Evolutionary conservation across 1,140 invertebrate genomes (phyloP).

Genomic region (Papilio aristodemus): DNA sequence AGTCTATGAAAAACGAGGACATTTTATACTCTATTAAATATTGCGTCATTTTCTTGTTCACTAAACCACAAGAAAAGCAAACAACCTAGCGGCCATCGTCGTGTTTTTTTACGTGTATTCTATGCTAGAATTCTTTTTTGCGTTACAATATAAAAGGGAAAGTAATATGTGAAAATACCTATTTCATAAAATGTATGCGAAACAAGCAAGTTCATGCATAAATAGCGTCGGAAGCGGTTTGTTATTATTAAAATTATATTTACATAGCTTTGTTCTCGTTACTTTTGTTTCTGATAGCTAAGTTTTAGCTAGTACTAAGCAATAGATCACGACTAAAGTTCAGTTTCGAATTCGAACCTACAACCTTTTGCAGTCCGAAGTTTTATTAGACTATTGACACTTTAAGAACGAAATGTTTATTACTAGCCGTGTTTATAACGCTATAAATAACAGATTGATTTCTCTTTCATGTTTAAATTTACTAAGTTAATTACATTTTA

Average conservation of each 20-base stretch:
- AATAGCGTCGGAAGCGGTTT: not conserved
- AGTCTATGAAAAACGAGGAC: conserved; percentile 14
- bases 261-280: not conserved
- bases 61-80: conserved; percentile 19
- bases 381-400: too few species aligned
- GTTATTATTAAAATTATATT: conserved; percentile 9
- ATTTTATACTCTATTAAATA: conserved; percentile 16
- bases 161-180: conserved; percentile 22
- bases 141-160: conserved; percentile 4
- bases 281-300: not conserved
- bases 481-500: too few species aligned
- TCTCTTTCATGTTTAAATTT: too few species aligned
- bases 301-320: too few species aligned
- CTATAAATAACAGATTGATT: too few species aligned
- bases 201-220: conserved; percentile 11
- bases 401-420: too few species aligned
- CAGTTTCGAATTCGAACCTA: too few species aligned
- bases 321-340: too few species aligned
- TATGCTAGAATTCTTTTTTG: conserved; percentile 12
- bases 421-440: too few species aligned
- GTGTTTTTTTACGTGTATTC: conserved; percentile 4
- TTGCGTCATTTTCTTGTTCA: conserved; percentile 6
- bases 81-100: not conserved
- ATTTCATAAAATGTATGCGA: conserved; percentile 9
- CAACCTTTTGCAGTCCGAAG: too few species aligned